phyloP scores from a whole-genome alignment of 2,113 vertebrate genomes.

The Anarhynchus alexandrinus region DNA sequence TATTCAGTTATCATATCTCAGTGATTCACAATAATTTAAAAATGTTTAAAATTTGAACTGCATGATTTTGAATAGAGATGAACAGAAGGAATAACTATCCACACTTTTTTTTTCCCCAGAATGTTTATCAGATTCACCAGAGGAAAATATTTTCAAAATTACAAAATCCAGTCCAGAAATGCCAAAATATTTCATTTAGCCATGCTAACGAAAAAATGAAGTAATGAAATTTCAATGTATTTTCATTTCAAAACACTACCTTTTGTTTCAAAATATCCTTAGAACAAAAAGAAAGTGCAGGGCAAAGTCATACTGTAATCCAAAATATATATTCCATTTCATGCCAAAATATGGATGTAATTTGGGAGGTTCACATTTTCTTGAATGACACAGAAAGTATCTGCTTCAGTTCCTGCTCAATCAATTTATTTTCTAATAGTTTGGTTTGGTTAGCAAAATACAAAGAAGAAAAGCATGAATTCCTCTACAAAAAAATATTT shows the following conservation, averaged over 20 bases:
- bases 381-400: not conserved
- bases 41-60: not conserved
- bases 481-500: not conserved
- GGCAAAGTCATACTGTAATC: not conserved
- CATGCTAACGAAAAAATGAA: not conserved
- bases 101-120: not conserved
- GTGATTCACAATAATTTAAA: not conserved
- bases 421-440: not conserved
- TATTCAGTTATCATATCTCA: not conserved
- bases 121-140: not conserved
- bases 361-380: not conserved
- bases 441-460: not conserved
- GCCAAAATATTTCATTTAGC: not conserved
- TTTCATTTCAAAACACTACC: conserved; percentile 36
- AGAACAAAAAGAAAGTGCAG: not conserved
- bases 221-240: not conserved
- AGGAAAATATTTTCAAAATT: conserved; percentile 25
- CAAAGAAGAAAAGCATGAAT: not conserved
- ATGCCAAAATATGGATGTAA: conserved; percentile 32
- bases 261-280: conserved; percentile 15
- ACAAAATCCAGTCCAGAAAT: not conserved
- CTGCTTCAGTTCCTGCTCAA: conserved; percentile 7
- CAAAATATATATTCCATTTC: conserved; percentile 22
- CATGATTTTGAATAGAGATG: not conserved
- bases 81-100: not conserved